A percentile compares a stretch with the other conserved stretches of the same genome.
phyloP scores from a whole-genome alignment of 2,888 invertebrate genomes.

The Laothoe populi region DNA sequence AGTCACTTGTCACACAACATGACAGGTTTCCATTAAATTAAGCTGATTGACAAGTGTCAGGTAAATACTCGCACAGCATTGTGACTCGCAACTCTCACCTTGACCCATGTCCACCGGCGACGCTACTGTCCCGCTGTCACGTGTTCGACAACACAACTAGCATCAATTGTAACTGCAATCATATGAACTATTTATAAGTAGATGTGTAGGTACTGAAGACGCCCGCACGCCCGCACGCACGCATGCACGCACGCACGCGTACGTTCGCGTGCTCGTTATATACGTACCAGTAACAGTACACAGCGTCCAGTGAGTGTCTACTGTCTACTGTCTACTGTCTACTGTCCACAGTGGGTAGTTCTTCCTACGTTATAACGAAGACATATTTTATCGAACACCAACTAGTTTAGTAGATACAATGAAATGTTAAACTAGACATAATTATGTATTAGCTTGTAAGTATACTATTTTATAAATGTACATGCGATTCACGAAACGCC shows the following conservation, averaged over 20 bases:
- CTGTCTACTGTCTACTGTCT: conserved; percentile 36
- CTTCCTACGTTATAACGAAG: conserved; percentile 57
- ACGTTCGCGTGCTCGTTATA: not conserved
- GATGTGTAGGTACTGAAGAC: not conserved
- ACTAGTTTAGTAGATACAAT: conserved; percentile 72
- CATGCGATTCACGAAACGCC: conserved; percentile 41
- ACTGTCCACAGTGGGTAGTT: conserved; percentile 42
- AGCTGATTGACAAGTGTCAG: no score
- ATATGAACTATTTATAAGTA: not conserved
- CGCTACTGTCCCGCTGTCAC: not conserved
- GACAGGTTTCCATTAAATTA: no score
- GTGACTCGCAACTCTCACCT: not conserved
- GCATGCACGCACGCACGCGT: not conserved
- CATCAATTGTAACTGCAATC: not conserved
- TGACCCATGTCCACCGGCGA: not conserved
- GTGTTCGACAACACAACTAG: not conserved
- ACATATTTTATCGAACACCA: conserved; percentile 78
- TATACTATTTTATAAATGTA: conserved; percentile 41
- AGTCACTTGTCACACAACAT: no score
- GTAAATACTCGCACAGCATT: no score
- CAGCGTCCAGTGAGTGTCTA: not conserved
- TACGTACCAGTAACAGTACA: not conserved
- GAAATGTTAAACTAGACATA: conserved; percentile 44
- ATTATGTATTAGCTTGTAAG: conserved; percentile 29
- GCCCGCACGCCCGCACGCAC: no score